A percentile compares a stretch with the other conserved stretches of the same genome.
Evolutionary conservation across 2,797 vertebrate genomes (phyloP).

Genomic region (Arctocebus calabarensis): DNA sequence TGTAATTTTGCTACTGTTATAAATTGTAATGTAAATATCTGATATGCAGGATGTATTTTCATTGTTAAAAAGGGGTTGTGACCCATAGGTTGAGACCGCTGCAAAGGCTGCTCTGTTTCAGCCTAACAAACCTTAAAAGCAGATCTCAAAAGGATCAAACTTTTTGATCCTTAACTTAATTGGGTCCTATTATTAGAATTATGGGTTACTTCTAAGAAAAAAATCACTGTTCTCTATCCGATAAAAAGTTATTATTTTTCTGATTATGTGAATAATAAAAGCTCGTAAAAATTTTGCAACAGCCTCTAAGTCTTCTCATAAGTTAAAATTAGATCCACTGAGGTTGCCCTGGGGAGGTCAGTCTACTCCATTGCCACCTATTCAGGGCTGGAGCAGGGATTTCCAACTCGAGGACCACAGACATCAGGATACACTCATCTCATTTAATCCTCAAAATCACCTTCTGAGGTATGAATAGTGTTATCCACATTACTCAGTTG

Average conservation of each 20-base stretch:
- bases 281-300: background rate
- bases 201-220: background rate
- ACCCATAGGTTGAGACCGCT: too few relatives aligned
- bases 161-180: background rate
- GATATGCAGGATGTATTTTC: too few relatives aligned
- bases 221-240: background rate
- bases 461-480: background rate
- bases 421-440: background rate
- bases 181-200: background rate
- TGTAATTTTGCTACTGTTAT: too few relatives aligned
- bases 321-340: background rate
- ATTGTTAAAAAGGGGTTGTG: too few relatives aligned
- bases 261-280: slow-evolving; percentile 1
- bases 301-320: background rate
- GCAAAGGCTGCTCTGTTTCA: background rate
- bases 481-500: background rate
- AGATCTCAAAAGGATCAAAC: background rate
- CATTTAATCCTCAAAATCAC: background rate
- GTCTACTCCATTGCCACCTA: background rate
- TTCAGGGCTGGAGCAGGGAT: background rate
- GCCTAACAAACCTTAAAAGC: background rate
- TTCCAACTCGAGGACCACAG: background rate
- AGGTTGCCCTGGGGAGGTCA: background rate
- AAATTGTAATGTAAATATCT: too few relatives aligned
- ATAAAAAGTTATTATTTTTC: background rate